Percentiles rank a stretch among this genome's conserved stretches.
Conservation (phyloP, 2,797 vertebrate genomes). For the Sylvilagus floridanus region DNA sequence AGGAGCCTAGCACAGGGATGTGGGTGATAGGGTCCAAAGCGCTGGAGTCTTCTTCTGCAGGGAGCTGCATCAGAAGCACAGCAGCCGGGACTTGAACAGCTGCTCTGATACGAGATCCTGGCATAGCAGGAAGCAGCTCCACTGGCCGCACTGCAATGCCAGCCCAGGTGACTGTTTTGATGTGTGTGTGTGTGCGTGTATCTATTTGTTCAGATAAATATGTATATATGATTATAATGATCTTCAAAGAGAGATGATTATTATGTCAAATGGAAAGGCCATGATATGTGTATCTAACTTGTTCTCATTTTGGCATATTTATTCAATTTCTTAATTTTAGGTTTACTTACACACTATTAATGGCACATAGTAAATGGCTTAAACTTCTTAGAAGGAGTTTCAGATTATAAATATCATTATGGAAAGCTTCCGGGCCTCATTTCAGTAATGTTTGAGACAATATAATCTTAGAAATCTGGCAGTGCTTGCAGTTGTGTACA, state of each 20-base stretch:
- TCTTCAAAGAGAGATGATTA: neutral
- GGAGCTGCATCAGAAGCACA: too few relatives aligned
- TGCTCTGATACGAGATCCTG: too few relatives aligned
- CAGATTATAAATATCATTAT: neutral
- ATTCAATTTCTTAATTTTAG: conserved; percentile 17
- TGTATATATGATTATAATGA: neutral
- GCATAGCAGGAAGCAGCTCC: too few relatives aligned
- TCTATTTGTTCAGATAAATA: neutral
- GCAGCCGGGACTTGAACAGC: too few relatives aligned
- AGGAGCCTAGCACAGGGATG: too few relatives aligned
- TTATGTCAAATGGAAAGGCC: neutral
- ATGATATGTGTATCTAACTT: neutral
- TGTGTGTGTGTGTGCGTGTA: neutral
- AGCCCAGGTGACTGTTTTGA: neutral
- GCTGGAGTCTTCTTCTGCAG: too few relatives aligned
- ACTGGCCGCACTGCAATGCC: too few relatives aligned
- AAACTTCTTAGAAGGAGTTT: conserved; percentile 8
- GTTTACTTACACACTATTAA: conserved; percentile 1
- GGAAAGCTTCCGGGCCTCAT: neutral
- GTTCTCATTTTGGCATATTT: neutral
- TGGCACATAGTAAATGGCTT: neutral
- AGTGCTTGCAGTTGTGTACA: neutral
- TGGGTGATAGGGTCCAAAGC: too few relatives aligned
- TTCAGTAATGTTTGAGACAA: neutral
- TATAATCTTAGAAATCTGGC: conserved; percentile 17